Evolutionary conservation across 2,113 vertebrate genomes (phyloP).

Genomic region (Pelobates fuscus): DNA sequence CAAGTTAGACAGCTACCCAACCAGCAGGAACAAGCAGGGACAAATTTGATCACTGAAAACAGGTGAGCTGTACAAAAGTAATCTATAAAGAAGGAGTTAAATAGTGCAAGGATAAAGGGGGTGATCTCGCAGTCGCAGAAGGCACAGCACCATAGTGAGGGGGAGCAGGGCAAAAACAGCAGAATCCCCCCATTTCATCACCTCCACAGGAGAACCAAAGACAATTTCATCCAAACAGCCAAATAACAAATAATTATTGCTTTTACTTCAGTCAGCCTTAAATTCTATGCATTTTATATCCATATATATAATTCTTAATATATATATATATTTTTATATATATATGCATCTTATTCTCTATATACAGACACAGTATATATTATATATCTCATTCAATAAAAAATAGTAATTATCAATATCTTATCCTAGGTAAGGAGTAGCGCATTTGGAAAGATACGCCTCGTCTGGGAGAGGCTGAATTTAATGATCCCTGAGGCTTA

Average conservation of each 20-base stretch:
- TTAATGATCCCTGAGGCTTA: constrained; percentile 43
- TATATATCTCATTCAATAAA: constrained; percentile 45
- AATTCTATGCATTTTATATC: constrained; percentile 8
- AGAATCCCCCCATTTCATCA: constrained; percentile 2
- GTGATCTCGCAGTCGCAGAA: constrained; percentile 14
- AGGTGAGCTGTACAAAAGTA: too few species aligned
- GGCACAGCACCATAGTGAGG: constrained; percentile 18
- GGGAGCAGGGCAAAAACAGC: constrained; percentile 13
- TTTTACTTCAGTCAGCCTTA: neutral
- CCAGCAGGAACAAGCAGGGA: neutral
- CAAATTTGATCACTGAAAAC: neutral
- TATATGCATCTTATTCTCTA: constrained; percentile 37
- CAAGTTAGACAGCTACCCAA: neutral
- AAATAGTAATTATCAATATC: constrained; percentile 27
- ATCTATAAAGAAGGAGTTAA: neutral
- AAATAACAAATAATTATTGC: constrained; percentile 38
- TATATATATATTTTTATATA: constrained; percentile 39
- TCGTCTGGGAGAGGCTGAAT: constrained; percentile 1
- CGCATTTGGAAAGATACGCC: constrained; percentile 18
- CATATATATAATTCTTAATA: constrained; percentile 22
- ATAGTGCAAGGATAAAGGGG: neutral
- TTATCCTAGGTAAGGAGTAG: constrained; percentile 13
- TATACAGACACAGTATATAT: constrained; percentile 48
- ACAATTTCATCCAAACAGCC: neutral
- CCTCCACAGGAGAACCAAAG: neutral